A percentile compares a stretch with the other conserved stretches of the same genome.
Evolutionary conservation across 1,140 invertebrate species (phyloP).

Genomic region (Danaus melanippus): DNA sequence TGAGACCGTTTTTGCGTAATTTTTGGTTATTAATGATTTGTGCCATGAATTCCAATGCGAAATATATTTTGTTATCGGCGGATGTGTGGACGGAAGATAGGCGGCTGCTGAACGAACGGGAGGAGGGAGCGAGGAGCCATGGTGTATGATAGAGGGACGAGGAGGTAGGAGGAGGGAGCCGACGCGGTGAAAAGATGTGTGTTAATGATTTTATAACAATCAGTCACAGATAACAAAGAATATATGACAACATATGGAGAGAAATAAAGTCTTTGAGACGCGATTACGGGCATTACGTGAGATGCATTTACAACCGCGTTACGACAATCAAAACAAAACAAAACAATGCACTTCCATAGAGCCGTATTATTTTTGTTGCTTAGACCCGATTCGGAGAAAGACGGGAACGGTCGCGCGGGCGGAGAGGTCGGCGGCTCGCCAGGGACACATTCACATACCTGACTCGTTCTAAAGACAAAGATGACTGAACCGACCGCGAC

Average conservation of each 20-base stretch:
- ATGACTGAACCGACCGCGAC: no score
- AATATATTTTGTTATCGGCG: slow-evolving; percentile 50
- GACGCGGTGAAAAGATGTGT: no score
- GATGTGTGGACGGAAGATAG: slow-evolving; percentile 60
- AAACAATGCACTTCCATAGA: slow-evolving; percentile 48
- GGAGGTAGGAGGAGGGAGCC: no score
- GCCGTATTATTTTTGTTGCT: slow-evolving; percentile 62
- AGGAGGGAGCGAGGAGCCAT: no score
- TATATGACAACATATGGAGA: no score
- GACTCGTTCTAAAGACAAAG: slow-evolving; percentile 1
- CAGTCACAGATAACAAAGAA: no score
- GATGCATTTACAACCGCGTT: no score
- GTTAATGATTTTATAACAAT: no score
- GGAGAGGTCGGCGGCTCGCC: slow-evolving; percentile 60
- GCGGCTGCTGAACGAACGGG: slow-evolving; percentile 19
- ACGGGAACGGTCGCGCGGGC: slow-evolving; percentile 44
- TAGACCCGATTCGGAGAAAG: slow-evolving; percentile 63
- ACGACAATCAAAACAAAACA: slow-evolving; percentile 24
- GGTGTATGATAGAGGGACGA: no score
- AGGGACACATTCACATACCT: slow-evolving; percentile 37
- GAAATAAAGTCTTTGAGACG: no score
- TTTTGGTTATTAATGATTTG: slow-evolving; percentile 2
- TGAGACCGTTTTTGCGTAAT: no score
- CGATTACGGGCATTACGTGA: no score
- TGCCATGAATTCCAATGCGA: slow-evolving; percentile 26